Conservation (phyloP, 2,888 invertebrate species). For the Orthosia incerta region DNA sequence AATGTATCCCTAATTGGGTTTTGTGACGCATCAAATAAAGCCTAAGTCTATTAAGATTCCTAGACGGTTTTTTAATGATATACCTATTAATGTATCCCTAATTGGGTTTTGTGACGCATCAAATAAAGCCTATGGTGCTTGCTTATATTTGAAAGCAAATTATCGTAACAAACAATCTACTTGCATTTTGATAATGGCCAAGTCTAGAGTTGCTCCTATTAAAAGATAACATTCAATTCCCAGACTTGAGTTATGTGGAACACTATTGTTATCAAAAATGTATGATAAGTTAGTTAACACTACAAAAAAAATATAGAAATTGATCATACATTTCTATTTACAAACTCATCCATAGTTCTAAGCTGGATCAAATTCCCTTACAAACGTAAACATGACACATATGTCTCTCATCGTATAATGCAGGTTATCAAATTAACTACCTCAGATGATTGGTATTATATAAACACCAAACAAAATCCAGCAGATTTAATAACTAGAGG, state of each 20-base stretch:
- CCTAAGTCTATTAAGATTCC: too few species aligned
- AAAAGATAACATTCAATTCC: slow-evolving; percentile 3
- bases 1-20: too few species aligned
- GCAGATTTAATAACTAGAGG: too few species aligned
- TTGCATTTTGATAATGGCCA: not conserved
- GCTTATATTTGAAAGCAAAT: too few species aligned
- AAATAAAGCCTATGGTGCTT: too few species aligned
- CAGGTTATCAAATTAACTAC: not conserved
- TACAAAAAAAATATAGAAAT: not conserved
- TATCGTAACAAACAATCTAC: too few species aligned
- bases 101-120: too few species aligned
- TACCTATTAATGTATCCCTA: too few species aligned
- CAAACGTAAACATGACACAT: slow-evolving; percentile 6
- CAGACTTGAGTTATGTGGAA: not conserved
- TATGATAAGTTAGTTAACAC: not conserved
- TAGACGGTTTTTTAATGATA: too few species aligned
- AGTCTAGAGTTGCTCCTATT: not conserved
- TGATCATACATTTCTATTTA: not conserved
- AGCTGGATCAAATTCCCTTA: slow-evolving; percentile 2
- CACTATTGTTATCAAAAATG: not conserved
- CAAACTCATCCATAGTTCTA: slow-evolving; percentile 2
- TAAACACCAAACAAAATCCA: not conserved
- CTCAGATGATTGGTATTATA: not conserved
- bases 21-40: too few species aligned
- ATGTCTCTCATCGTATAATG: slow-evolving; percentile 1